Percentiles rank a stretch among this genome's conserved stretches.
Evolutionary conservation across 2,888 invertebrate genomes (phyloP).

Genomic region (Sarcophaga subvicina): DNA sequence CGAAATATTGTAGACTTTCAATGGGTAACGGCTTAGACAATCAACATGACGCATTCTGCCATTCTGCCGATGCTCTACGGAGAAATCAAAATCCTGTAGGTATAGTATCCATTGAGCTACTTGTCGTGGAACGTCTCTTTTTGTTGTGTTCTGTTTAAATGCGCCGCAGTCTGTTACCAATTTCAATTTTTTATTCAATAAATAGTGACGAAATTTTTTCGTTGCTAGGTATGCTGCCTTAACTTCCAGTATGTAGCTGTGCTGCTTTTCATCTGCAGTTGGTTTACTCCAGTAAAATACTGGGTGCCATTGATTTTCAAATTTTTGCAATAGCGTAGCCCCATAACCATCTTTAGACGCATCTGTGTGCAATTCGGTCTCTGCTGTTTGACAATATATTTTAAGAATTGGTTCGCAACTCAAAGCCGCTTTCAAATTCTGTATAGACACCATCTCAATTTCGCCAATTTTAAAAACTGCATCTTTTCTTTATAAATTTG

Average conservation of each 20-base stretch:
- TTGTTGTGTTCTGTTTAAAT: slow-evolving; percentile 64
- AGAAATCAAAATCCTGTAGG: slow-evolving; percentile 69
- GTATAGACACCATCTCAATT: slow-evolving; percentile 43
- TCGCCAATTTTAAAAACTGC: not conserved
- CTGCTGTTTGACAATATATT: slow-evolving; percentile 50
- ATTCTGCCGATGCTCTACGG: slow-evolving; percentile 69
- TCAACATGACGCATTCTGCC: slow-evolving; percentile 71
- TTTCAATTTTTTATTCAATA: slow-evolving; percentile 50
- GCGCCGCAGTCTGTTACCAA: slow-evolving; percentile 61
- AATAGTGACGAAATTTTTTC: not conserved
- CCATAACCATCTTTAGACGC: slow-evolving; percentile 63
- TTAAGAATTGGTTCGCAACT: slow-evolving; percentile 38
- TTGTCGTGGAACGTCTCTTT: slow-evolving; percentile 64
- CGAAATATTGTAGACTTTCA: slow-evolving; percentile 5
- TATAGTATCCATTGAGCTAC: slow-evolving; percentile 70
- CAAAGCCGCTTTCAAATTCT: slow-evolving; percentile 29
- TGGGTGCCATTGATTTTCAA: not conserved
- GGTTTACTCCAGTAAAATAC: too few species aligned
- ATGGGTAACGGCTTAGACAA: slow-evolving; percentile 65
- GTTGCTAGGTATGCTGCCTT: too few species aligned
- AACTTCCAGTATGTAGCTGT: too few species aligned
- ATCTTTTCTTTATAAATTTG: not conserved
- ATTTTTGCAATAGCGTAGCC: slow-evolving; percentile 53
- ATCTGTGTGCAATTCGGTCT: slow-evolving; percentile 67
- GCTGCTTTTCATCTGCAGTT: too few species aligned